phyloP scores from a whole-genome alignment of 2,113 vertebrate species.

The Oostethus manadensis region DNA sequence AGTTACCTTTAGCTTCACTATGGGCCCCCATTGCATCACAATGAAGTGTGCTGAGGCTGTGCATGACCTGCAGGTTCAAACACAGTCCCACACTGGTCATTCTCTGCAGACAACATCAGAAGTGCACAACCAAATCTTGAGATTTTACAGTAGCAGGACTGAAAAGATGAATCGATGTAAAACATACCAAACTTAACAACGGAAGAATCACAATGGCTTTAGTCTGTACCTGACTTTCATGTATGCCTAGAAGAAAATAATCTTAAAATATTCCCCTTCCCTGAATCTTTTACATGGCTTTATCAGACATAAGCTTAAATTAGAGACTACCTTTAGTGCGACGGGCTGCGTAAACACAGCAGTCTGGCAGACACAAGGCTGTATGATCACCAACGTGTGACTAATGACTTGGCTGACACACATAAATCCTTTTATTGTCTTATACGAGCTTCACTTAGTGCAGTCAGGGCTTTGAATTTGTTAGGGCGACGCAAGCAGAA shows the following conservation, averaged over 20 bases:
- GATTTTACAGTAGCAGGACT: too few species aligned
- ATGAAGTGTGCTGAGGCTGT: slow-evolving; percentile 33
- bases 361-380: slow-evolving; percentile 31
- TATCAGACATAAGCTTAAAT: slow-evolving; percentile 28
- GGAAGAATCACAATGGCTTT: too few species aligned
- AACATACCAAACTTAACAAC: too few species aligned
- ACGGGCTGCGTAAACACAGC: slow-evolving; percentile 21
- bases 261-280: slow-evolving; percentile 1
- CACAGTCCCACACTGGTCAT: slow-evolving; percentile 25
- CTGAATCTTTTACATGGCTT: slow-evolving; percentile 21
- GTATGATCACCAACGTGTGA: slow-evolving; percentile 31
- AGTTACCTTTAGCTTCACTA: background rate
- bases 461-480: slow-evolving; percentile 15
- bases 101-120: slow-evolving; percentile 6
- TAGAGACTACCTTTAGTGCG: slow-evolving; percentile 38
- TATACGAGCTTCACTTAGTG: slow-evolving; percentile 8
- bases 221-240: too few species aligned
- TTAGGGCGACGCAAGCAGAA: slow-evolving; percentile 29
- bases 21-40: slow-evolving; percentile 37
- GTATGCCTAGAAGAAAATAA: background rate
- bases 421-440: slow-evolving; percentile 18
- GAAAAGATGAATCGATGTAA: too few species aligned
- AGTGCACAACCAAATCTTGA: background rate
- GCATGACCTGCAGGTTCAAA: slow-evolving; percentile 15
- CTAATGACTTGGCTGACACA: slow-evolving; percentile 40